A percentile compares a stretch with the other conserved stretches of the same genome.
phyloP scores from a whole-genome alignment of 2,888 invertebrate genomes.

The Fabriciana adippe region DNA sequence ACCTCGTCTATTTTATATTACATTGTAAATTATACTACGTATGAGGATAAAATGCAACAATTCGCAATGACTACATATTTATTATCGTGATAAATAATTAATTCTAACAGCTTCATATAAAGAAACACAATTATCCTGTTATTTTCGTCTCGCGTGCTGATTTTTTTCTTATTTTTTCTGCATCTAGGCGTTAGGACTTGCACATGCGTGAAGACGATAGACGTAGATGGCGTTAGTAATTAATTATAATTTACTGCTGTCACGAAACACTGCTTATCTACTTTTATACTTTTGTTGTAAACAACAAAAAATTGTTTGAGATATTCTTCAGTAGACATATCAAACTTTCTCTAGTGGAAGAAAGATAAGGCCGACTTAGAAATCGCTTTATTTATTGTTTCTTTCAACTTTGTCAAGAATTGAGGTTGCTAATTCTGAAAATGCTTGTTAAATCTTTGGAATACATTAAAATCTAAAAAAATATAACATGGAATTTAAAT shows the following conservation, averaged over 20 bases:
- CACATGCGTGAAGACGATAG: conserved; percentile 43
- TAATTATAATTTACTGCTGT: conserved; percentile 41
- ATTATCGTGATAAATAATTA: conserved; percentile 20
- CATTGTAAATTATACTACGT: neutral
- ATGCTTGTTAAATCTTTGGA: too few relatives aligned
- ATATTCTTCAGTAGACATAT: neutral
- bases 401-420: neutral
- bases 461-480: too few relatives aligned
- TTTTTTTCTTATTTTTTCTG: conserved; percentile 33
- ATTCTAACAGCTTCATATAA: conserved; percentile 27
- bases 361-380: neutral
- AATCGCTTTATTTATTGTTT: neutral
- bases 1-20: neutral
- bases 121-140: conserved; percentile 34
- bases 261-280: conserved; percentile 30
- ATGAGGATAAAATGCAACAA: neutral
- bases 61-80: conserved; percentile 5
- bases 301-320: conserved; percentile 6
- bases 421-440: too few relatives aligned
- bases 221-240: conserved; percentile 39
- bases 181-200: conserved; percentile 35
- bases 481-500: too few relatives aligned
- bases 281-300: conserved; percentile 8
- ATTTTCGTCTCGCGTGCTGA: conserved; percentile 34
- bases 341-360: neutral